Evolutionary conservation across 64 coral and sea anemone genomes (phyloP).

Genomic region (Astreopora myriophthalma): DNA sequence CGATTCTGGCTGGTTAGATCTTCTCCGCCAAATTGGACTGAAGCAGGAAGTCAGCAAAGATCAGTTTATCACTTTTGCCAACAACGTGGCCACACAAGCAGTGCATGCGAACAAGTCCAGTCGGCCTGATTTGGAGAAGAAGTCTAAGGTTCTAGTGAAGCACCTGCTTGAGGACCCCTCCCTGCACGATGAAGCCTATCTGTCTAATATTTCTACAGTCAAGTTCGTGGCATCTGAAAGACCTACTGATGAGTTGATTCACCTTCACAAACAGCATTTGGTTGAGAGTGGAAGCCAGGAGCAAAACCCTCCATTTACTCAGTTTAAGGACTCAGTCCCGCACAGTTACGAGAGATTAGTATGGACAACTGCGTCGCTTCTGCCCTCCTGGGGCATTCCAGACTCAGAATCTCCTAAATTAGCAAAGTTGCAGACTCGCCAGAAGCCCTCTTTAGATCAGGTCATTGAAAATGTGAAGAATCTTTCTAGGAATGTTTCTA

Average conservation of each 20-base stretch:
- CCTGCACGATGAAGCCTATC: slow-evolving; percentile 39
- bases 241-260: slow-evolving; percentile 18
- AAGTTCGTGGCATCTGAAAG: slow-evolving; percentile 77
- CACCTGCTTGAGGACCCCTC: slow-evolving; percentile 47
- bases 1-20: slow-evolving; percentile 42
- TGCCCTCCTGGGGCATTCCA: slow-evolving; percentile 63
- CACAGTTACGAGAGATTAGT: slow-evolving; percentile 37
- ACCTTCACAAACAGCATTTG: slow-evolving; percentile 55
- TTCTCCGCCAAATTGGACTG: slow-evolving; percentile 79
- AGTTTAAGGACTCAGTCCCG: slow-evolving; percentile 59
- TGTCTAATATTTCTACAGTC: slow-evolving; percentile 57
- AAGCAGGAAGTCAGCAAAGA: slow-evolving; percentile 42
- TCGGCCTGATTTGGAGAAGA: slow-evolving; percentile 19
- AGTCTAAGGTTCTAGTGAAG: slow-evolving; percentile 67
- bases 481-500: slow-evolving; percentile 55
- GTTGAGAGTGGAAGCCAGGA: neutral
- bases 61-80: slow-evolving; percentile 68
- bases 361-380: slow-evolving; percentile 73
- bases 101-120: neutral
- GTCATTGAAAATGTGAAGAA: slow-evolving; percentile 52
- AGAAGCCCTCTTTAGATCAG: slow-evolving; percentile 60
- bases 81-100: slow-evolving; percentile 58
- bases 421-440: slow-evolving; percentile 25
- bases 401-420: neutral
- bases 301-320: slow-evolving; percentile 1